phyloP scores from a whole-genome alignment of 2,888 invertebrate genomes.

The Rhagonycha lutea region DNA sequence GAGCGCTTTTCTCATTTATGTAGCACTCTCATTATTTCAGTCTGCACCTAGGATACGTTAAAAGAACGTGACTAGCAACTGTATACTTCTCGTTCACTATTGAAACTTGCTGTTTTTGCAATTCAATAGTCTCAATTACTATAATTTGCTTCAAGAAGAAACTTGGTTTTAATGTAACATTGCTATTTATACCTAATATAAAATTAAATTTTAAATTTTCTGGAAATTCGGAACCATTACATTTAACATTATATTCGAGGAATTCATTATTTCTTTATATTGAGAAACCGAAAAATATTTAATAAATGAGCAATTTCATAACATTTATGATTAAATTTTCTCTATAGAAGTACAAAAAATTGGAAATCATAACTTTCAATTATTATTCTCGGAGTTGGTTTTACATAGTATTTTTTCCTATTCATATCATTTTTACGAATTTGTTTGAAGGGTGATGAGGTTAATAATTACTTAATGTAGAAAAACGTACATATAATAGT shows the following conservation, averaged over 20 bases:
- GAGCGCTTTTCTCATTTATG: slow-evolving; percentile 32
- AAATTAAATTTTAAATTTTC: not conserved
- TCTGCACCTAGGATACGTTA: slow-evolving; percentile 33
- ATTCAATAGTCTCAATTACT: slow-evolving; percentile 10
- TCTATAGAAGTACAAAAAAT: not conserved
- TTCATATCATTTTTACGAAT: not conserved
- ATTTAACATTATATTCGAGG: not conserved
- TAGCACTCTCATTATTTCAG: slow-evolving; percentile 35
- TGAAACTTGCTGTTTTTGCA: slow-evolving; percentile 10
- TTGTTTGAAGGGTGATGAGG: not conserved
- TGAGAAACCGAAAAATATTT: not conserved
- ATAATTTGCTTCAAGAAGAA: not conserved
- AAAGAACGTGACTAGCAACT: slow-evolving; percentile 24
- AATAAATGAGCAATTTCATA: not conserved
- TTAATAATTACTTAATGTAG: too few species aligned
- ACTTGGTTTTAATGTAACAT: not conserved
- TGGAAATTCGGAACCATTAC: not conserved
- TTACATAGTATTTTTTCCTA: not conserved
- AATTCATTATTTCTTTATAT: not conserved
- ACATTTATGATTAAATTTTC: not conserved
- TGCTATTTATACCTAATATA: not conserved
- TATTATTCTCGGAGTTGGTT: not conserved
- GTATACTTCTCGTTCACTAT: slow-evolving; percentile 15
- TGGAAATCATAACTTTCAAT: not conserved
- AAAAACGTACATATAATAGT: too few species aligned